Conservation (phyloP, 2,113 vertebrate species). For the Ceyx cyanopectus region DNA sequence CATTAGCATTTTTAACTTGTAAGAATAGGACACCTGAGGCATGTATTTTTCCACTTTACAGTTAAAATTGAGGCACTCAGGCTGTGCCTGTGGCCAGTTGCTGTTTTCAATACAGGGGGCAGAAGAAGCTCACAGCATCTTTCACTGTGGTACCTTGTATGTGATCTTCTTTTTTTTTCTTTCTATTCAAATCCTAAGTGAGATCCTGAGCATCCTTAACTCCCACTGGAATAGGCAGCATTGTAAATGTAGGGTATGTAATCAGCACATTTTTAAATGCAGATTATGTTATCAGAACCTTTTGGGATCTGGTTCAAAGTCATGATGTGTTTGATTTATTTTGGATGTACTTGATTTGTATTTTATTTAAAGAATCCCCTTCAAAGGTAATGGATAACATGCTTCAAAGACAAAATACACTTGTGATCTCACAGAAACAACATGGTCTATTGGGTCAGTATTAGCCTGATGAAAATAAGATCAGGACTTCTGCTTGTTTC, state of each 20-base stretch:
- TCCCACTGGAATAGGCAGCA: background rate
- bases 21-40: conserved; percentile 51
- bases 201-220: background rate
- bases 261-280: conserved; percentile 25
- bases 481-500: background rate
- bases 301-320: conserved; percentile 41
- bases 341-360: conserved; percentile 57
- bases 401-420: conserved; percentile 51
- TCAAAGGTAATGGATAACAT: conserved; percentile 38
- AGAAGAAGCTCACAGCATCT: background rate
- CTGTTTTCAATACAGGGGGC: conserved; percentile 34
- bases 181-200: background rate
- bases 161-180: background rate
- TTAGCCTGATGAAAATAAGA: background rate
- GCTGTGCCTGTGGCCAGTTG: background rate
- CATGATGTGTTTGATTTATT: conserved; percentile 56
- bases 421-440: conserved; percentile 29
- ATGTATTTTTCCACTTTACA: conserved; percentile 39
- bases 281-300: background rate
- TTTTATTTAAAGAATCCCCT: conserved; percentile 43
- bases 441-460: background rate
- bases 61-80: conserved; percentile 55
- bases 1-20: conserved; percentile 70
- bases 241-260: background rate
- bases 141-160: background rate